Base-by-base conservation (phyloP, 2,797 vertebrate genomes). In the Melanotaenia parkinsoni region DNA sequence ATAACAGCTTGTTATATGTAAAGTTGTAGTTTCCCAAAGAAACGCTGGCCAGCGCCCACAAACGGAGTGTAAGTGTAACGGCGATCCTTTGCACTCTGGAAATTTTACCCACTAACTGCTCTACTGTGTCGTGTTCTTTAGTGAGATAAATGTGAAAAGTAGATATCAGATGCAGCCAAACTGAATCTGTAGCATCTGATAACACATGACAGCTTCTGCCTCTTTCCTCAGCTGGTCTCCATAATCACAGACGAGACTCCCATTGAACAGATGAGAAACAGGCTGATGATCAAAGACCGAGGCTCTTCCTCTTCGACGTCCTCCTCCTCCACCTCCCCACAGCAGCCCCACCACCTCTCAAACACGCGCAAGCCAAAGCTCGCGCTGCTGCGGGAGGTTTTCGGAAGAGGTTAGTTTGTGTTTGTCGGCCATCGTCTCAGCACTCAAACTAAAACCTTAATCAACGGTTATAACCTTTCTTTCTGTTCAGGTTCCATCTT, bases 191-290 rank as follows among this genome's bases (percentile, higher is more conserved):
- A 3, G 1, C 47, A 50, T 22, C 24, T 9, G 4, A 18, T 37
- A 1, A 20, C 10, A 5, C 33, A 24, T 14, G 11, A 43, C 53
- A 53, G n/a, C n/a, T 18, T 37, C 47, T 0, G 22, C 66, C 10
- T 54, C 22, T n/a, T 28, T 26, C 16, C 22, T 12, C 86, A 96
- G 96, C 56, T 96, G 54, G 75, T 95, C 57, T 95, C 93, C n/a
- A 94, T 96, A 18, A 92, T 95, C 86, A 95, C 92, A 0, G 96
- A 96, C 0, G 94, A 96, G 88, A 95, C 91, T 0, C 94, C 95
- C n/a, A 94, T 95, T 0, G 95, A 96, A 73, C 96, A 96, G 87
- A 94, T 96, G 89, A 94, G 81, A 72, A 95, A 93, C 81, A 85
- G 91, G 60, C 89, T 96, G 57, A 90, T 94, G 92, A 93, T 94